Conservation (phyloP, 1,140 invertebrate genomes). For the Apocrypta bakeri region DNA sequence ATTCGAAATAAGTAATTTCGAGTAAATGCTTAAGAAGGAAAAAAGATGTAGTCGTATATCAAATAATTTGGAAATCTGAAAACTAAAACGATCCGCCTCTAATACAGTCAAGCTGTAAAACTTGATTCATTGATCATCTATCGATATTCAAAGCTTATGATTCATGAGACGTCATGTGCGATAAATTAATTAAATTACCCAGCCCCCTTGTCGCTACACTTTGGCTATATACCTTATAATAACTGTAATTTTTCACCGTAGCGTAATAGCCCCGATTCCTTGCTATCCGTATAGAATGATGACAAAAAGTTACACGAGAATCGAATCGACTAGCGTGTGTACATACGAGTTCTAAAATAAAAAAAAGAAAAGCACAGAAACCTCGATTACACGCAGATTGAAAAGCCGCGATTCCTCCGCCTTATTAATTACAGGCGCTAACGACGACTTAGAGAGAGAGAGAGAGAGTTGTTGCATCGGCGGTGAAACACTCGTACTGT, state of each 20-base stretch:
- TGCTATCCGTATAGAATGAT: neutral
- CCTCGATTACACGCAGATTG: slow-evolving; percentile 44
- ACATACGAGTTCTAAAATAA: neutral
- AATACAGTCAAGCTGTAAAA: neutral
- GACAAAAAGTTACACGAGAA: neutral
- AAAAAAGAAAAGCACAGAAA: slow-evolving; percentile 35
- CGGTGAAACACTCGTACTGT: slow-evolving; percentile 40
- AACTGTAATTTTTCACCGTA: slow-evolving; percentile 39
- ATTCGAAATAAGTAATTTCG: too few species aligned
- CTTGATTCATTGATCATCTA: neutral
- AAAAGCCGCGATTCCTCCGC: slow-evolving; percentile 53
- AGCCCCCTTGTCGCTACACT: slow-evolving; percentile 25
- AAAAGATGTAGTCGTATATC: too few species aligned
- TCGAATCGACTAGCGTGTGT: neutral
- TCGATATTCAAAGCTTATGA: neutral
- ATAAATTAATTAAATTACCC: slow-evolving; percentile 51
- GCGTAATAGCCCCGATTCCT: slow-evolving; percentile 33
- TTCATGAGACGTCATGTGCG: slow-evolving; percentile 26
- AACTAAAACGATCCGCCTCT: neutral
- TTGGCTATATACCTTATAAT: slow-evolving; percentile 46
- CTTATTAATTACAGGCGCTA: slow-evolving; percentile 57
- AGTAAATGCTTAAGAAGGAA: too few species aligned
- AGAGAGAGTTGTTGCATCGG: neutral
- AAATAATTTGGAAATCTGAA: neutral
- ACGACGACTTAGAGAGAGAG: slow-evolving; percentile 44